Conservation (phyloP, 2,113 vertebrate genomes). For the Pomatorhinus ruficollis region DNA sequence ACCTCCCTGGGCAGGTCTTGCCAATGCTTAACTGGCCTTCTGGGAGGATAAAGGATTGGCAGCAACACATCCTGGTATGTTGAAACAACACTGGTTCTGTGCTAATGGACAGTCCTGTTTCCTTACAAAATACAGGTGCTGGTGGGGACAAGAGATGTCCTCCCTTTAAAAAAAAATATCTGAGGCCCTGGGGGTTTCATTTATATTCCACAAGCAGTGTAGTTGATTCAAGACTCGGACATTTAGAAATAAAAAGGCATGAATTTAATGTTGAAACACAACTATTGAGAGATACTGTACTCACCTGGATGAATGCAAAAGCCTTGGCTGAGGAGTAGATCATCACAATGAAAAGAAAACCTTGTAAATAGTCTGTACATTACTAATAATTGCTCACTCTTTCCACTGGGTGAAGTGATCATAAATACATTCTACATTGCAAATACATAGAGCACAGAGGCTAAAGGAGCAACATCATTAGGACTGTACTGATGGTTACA, state of each 20-base stretch:
- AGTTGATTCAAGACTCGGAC: neutral
- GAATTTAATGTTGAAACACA: neutral
- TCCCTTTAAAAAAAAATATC: neutral
- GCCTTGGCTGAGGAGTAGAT: neutral
- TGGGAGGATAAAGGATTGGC: neutral
- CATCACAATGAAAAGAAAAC: neutral
- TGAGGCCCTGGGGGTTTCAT: accelerated
- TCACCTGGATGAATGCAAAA: neutral
- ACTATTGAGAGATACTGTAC: neutral
- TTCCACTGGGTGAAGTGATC: neutral
- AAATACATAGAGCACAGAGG: neutral
- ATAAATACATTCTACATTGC: neutral
- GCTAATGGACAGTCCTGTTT: neutral
- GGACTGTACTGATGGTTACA: neutral
- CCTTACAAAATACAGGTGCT: neutral
- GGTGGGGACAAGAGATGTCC: neutral
- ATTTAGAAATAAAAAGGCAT: neutral
- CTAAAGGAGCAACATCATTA: neutral
- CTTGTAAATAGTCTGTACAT: neutral
- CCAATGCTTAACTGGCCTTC: neutral
- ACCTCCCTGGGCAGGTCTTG: neutral
- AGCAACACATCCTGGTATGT: neutral
- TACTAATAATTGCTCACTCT: neutral
- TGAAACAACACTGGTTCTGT: neutral
- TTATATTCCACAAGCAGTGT: neutral